A percentile compares a stretch with the other conserved stretches of the same genome.
Evolutionary conservation across 2,888 invertebrate genomes (phyloP).

Genomic region (Cenopis cana): DNA sequence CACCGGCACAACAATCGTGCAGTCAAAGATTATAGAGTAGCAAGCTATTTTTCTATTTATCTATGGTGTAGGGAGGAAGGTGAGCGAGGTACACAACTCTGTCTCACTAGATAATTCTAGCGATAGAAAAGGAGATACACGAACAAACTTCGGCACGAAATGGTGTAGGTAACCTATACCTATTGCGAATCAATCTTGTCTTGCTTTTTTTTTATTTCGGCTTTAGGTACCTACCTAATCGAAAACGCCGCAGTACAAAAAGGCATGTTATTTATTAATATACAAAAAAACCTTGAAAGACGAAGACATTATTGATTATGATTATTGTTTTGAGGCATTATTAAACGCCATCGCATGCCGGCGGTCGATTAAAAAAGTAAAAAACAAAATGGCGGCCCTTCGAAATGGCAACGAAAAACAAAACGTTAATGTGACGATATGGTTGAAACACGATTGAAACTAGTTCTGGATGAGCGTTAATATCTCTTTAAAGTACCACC

Average conservation of each 20-base stretch:
- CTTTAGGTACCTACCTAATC: no score
- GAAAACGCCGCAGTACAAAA: not conserved
- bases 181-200: no score
- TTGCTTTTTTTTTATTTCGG: no score
- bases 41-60: no score
- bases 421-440: slow-evolving; percentile 54
- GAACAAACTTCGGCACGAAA: no score
- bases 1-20: slow-evolving; percentile 98
- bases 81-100: slow-evolving; percentile 69
- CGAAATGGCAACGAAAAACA: slow-evolving; percentile 49
- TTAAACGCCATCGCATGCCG: slow-evolving; percentile 38
- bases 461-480: slow-evolving; percentile 46
- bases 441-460: slow-evolving; percentile 39
- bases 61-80: slow-evolving; percentile 97
- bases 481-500: slow-evolving; percentile 48
- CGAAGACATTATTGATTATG: slow-evolving; percentile 16
- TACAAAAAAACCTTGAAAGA: not conserved
- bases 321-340: slow-evolving; percentile 29
- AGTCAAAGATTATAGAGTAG: slow-evolving; percentile 90
- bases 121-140: no score
- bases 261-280: not conserved
- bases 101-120: no score
- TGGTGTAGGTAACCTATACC: no score
- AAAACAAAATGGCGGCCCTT: slow-evolving; percentile 42
- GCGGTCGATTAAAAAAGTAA: slow-evolving; percentile 45